Conservation (phyloP, 1,140 invertebrate genomes). For the Asbolus verrucosus region DNA sequence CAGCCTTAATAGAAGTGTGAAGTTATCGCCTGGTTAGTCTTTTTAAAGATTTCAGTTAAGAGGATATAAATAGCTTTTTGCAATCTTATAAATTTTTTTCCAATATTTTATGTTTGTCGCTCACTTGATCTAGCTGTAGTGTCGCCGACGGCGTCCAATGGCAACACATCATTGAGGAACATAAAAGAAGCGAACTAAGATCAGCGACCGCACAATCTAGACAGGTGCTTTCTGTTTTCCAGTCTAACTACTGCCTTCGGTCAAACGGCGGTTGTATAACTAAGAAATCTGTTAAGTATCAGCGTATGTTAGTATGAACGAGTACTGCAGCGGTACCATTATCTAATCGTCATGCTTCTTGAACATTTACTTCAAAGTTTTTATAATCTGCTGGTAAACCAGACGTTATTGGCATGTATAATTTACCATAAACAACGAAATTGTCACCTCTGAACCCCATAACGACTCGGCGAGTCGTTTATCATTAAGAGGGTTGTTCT, state of each 20-base stretch:
- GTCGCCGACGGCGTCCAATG: constrained; percentile 33
- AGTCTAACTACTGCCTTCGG: constrained; percentile 45
- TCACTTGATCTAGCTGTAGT: constrained; percentile 33
- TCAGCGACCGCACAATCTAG: constrained; percentile 42
- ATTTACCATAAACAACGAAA: constrained; percentile 29
- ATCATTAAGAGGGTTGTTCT: constrained; percentile 19
- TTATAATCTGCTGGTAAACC: constrained; percentile 7
- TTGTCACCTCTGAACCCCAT: background rate
- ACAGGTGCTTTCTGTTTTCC: constrained; percentile 45
- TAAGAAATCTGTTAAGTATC: constrained; percentile 42
- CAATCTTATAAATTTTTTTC: constrained; percentile 13
- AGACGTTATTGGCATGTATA: constrained; percentile 32
- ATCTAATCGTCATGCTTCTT: constrained; percentile 44
- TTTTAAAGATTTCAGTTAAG: constrained; percentile 2
- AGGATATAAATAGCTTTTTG: constrained; percentile 34
- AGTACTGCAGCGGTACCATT: constrained; percentile 27
- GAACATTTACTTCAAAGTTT: constrained; percentile 32
- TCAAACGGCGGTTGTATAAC: constrained; percentile 39
- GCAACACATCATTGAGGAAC: constrained; percentile 21
- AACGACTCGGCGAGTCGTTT: background rate
- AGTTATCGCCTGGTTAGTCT: no score
- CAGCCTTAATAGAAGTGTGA: constrained; percentile 7
- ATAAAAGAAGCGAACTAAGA: constrained; percentile 37
- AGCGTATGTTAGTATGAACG: constrained; percentile 39
- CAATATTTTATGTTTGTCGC: constrained; percentile 31